Percentiles rank a stretch among this genome's conserved stretches.
These are phyloP conservation scores for Drosophila orosa DNA, from an alignment of 1,140 invertebrate genomes.

Conservation along the genomic window DNA sequence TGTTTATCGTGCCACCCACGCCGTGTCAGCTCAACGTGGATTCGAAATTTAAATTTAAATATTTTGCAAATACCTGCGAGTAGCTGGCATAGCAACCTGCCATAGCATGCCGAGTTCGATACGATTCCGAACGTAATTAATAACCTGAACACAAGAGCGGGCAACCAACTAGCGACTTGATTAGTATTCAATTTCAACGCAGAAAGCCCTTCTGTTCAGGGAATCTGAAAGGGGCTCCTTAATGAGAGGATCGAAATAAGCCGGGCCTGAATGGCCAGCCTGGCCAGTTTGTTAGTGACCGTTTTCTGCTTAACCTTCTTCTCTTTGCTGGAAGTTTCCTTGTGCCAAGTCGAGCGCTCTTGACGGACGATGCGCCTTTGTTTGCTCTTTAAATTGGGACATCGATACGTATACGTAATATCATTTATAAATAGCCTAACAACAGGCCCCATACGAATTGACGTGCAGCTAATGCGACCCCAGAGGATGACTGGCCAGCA, in stretches of 20 bases:
- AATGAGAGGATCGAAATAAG: conserved; percentile 30
- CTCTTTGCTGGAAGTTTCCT: neutral
- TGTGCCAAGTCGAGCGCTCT: conserved; percentile 18
- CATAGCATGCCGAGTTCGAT: neutral
- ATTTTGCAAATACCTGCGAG: neutral
- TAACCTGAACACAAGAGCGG: neutral
- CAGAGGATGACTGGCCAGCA: conserved; percentile 64
- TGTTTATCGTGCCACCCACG: conserved; percentile 6
- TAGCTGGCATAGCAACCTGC: neutral
- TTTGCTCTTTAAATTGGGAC: conserved; percentile 72
- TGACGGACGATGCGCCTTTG: conserved; percentile 34
- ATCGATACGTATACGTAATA: conserved; percentile 70
- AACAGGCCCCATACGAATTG: conserved; percentile 62
- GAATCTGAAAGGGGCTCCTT: neutral
- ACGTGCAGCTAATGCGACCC: conserved; percentile 80
- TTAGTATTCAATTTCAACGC: neutral
- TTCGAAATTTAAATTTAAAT: conserved; percentile 2
- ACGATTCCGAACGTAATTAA: conserved; percentile 5
- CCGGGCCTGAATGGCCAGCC: conserved; percentile 6
- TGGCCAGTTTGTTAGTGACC: conserved; percentile 11
- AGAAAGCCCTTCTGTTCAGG: conserved; percentile 1
- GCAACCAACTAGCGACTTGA: neutral
- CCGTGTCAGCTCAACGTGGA: neutral
- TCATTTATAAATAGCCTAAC: conserved; percentile 81
- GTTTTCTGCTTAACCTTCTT: conserved; percentile 17